Evolutionary conservation across 2,113 vertebrate species (phyloP).

Genomic region (Pterocles gutturalis): DNA sequence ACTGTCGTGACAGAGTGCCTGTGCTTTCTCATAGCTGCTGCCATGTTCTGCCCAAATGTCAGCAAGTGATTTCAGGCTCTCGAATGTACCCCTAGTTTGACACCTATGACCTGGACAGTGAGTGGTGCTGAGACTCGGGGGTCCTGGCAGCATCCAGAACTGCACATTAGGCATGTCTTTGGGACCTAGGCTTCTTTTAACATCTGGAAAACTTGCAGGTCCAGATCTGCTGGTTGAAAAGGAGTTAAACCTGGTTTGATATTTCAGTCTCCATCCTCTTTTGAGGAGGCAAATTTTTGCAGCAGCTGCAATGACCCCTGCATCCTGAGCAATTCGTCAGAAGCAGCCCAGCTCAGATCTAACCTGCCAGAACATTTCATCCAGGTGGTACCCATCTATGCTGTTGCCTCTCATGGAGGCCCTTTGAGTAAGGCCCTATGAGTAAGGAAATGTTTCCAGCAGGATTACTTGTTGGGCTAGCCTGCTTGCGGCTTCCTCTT

Average conservation of each 20-base stretch:
- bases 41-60: neutral
- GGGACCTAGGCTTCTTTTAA: neutral
- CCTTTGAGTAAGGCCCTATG: neutral
- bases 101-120: neutral
- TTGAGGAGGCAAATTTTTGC: neutral
- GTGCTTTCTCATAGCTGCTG: neutral
- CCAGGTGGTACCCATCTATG: neutral
- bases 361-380: neutral
- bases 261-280: neutral
- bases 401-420: neutral
- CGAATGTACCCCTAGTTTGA: neutral
- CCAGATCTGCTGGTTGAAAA: neutral
- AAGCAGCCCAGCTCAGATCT: neutral
- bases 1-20: neutral
- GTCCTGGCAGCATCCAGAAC: neutral
- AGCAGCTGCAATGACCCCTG: neutral
- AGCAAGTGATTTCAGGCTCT: neutral
- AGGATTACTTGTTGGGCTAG: neutral
- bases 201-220: neutral
- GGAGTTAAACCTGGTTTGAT: neutral
- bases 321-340: neutral
- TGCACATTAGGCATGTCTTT: neutral
- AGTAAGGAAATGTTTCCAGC: neutral
- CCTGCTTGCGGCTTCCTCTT: neutral
- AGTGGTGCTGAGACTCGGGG: neutral